Base-by-base conservation (phyloP, 2,797 vertebrate species). In the Mormyrus hasselquistii region DNA sequence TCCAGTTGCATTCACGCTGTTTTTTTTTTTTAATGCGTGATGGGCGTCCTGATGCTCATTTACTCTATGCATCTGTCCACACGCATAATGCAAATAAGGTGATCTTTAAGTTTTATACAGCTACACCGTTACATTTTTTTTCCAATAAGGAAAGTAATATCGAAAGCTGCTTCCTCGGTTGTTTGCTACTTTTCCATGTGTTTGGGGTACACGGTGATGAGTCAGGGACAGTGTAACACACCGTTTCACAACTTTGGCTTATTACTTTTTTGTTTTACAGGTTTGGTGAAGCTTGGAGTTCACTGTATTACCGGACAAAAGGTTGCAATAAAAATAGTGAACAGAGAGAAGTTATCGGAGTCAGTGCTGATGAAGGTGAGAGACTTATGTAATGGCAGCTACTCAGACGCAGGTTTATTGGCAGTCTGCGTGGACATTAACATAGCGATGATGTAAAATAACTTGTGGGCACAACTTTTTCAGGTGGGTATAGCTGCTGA, bases 311-410 rank as follows among this genome's bases (percentile, higher is more conserved):
- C 97, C 0, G 97, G 96, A 93, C 97, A 98, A 94, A 98, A 98
- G 93, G 97, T 98, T 57, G 97, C 97, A n/a, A 97, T 98, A 95
- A 98, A 98, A 95, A 98, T 98, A 86, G 97, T 98, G 93, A 98
- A 98, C 95, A 94, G 97, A 92, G 97, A 98, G 95, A 98, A 98
- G 92, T 94, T 98, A 93, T 98, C 97, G 0, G 97, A 98, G 94
- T 98, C 97, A 0, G 97, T 98, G 89, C 93, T 98, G 93, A 98
- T 98, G 97, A 98, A 98, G 97, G 97, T 96, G 91, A 88, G 93
- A 90, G 4, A 82, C 12, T 41, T 88, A 9, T 88, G 41, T 82
- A 82, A 38, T 57, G 19, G 22, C n/a, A 38, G 44, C 8, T 82
- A 82, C 41, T 84, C 22, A 89, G 25, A 65, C 38, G 14, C 41